Evolutionary conservation across 1,140 invertebrate species (phyloP), one percentile per base, ranked within the genome.

Genomic region (Lamellibrachia luymesi): DNA sequence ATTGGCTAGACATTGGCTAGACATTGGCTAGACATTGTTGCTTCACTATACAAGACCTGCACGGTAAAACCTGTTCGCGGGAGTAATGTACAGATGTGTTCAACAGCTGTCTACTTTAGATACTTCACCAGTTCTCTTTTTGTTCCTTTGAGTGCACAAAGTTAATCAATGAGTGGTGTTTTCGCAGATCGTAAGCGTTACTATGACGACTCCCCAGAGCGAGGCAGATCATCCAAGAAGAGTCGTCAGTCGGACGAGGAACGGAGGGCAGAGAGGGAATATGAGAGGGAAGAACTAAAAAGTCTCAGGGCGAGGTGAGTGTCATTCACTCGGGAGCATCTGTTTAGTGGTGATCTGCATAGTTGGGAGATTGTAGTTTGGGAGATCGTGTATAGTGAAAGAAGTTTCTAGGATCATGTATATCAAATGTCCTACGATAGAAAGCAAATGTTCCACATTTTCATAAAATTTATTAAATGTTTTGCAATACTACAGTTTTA

Each of bases 141-240:
- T 38, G 38, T 89, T 22, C 38, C 50, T 91, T 2, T 22, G 38
- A 25, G 27, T 91, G 22, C 38, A 91, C 22, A 38, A 38, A 22
- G 22, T 93, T 93, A n/a, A 49, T 64, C 80, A 56, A 13, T 52
- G 80, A 56, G 80, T 52, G 25, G 50, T 49, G 93, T 91, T 92
- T 90, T 27, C 51, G 5, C 90, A 38, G 92, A 91, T 93, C 90
- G 93, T 56, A 93, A 93, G 50, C 93, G 93, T 25, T 50, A 91
- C 50, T 91, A 64, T 64, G 93, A 93, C n/a, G 90, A 50, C n/a
- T 93, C 93, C 51, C 93, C 93, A 10, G 93, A 93, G 17, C 91
- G 91, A 38, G 51, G n/a, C 56, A 50, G 90, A 51, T 49, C 49
- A n/a, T 51, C 80, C 2, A 90, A 90, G 50, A 80, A 80, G 64